Conservation (phyloP, 2,113 vertebrate species). For the Balaeniceps rex region DNA sequence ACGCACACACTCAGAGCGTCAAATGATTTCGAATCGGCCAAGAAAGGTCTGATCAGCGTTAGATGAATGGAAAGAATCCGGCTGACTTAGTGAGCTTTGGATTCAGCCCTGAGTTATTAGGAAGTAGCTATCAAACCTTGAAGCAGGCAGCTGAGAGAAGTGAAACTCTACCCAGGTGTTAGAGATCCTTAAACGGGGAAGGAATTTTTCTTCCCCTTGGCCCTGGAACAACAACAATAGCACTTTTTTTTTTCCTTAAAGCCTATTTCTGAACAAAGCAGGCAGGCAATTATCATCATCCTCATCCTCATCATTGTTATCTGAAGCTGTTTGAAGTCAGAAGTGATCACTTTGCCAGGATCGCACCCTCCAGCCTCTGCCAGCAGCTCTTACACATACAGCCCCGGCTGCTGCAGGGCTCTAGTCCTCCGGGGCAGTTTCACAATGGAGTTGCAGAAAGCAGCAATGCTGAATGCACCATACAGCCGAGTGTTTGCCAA, state of each 20-base stretch:
- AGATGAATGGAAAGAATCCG: conserved; percentile 50
- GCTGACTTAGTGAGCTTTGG: conserved; percentile 34
- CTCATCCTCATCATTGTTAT: neutral
- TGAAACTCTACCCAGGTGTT: conserved; percentile 70
- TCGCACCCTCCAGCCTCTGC: neutral
- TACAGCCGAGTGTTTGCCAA: neutral
- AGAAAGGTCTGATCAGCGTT: neutral
- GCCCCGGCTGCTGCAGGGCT: neutral
- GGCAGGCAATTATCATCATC: neutral
- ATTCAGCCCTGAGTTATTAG: conserved; percentile 20
- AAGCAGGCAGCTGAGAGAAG: conserved; percentile 53
- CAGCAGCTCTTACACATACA: neutral
- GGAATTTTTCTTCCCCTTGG: conserved; percentile 69
- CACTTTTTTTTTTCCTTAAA: conserved; percentile 39
- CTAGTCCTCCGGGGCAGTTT: neutral
- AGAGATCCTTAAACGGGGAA: conserved; percentile 61
- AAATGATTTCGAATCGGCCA: neutral
- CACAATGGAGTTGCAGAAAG: neutral
- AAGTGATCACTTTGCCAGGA: neutral
- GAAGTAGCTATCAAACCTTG: conserved; percentile 45
- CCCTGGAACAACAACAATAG: conserved; percentile 70
- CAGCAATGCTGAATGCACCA: neutral
- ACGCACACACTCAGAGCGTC: neutral
- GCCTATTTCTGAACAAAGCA: conserved; percentile 48
- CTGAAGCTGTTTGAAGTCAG: neutral